Base-by-base conservation (phyloP, 2,888 invertebrate species). In the Aquatica leii region DNA sequence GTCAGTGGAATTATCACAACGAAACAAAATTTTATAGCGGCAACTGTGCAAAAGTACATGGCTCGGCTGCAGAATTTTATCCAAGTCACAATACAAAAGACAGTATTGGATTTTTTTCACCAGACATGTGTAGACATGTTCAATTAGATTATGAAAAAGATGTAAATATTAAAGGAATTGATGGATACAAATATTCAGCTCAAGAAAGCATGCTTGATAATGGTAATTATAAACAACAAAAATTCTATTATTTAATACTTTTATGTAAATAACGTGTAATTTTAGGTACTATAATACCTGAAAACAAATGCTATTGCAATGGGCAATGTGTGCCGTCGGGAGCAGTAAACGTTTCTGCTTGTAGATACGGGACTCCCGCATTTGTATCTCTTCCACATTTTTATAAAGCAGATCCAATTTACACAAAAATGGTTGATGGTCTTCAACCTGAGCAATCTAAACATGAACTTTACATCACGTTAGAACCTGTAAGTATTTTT, bases 311-410 rank as follows among this genome's bases (percentile, higher is more conserved):
- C 71, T 91, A 85, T 80, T 92, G 91, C 75, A 85, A 86, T 61
- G 91, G 90, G 0, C 84, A 87, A 59, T 92, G 92, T 75, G 82
- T 83, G 1, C 90, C 90, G 62, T 83, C 86, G 1, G 92, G 92
- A 0, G 83, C 90, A 31, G 84, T 91, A 80, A 91, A 92, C 79
- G 86, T 90, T 21, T 90, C 90, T 0, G 82, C 89, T 0, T 92
- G 91, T 68, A 86, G 91, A 50, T 90, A 83, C 75, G 91, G 90
- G 2, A 89, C 92, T 0, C 94, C 94, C 0, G 88, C 90, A 0
- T 92, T 92, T 76, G 85, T 92, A 70, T 91, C 93, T 0, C 86
- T 91, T 70, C 94, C 94, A 0, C 94, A 94, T 80, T 94, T 92
- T 80, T 84, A 88, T 73, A 84, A 88, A 71, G 93, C 86, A 0